Evolutionary conservation across 2,113 vertebrate genomes (phyloP), one percentile per base, ranked within the genome.

Genomic region (Phyllostomus hastatus): DNA sequence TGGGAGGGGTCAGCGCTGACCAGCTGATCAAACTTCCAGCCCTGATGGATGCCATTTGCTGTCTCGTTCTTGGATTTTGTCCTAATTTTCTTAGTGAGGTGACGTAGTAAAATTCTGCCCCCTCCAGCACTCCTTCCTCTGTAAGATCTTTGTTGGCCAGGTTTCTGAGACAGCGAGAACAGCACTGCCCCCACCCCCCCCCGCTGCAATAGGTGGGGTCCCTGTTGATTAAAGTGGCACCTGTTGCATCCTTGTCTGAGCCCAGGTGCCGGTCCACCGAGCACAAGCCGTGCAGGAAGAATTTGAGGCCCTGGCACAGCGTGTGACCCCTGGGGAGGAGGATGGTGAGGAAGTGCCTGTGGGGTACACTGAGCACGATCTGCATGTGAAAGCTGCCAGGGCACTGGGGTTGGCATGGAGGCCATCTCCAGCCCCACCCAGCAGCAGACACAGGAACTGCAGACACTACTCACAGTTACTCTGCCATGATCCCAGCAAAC

Each of bases 61-160:
- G 97, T 99, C 99, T 91, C 99, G 98, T 97, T 99, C 99, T 98
- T 99, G 98, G 98, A 99, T 99, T 98, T 98, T 99, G 97, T 99
- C 99, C 98, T 99, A 99, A 98, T 97, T 99, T 99, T 98, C 99
- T 99, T 98, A 99, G 98, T 69, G 99, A 99, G 97, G 99, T 99
- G 98, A 99, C 99, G 97, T 99, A 99, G 98, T 99, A 99, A 98
- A 99, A 99, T 96, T 99, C 99, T 0, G 99, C 99, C 98, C 99
- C 99, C 97, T 99, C 99, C 91, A 99, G 98, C 81, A 99, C 99
- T 90, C 99, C 99, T 99, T 99, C 99, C 95, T 99, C 99, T 66
- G 99, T 99, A 35, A 99, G 98, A 97, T 99, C 99, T 98, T 98
- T 99, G 98, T 99, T 99, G 97, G 99, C 99, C 98, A 99, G 98